A percentile compares a stretch with the other conserved stretches of the same genome.
phyloP scores from a whole-genome alignment of 2,888 invertebrate genomes.

The Lysandra bellargus region DNA sequence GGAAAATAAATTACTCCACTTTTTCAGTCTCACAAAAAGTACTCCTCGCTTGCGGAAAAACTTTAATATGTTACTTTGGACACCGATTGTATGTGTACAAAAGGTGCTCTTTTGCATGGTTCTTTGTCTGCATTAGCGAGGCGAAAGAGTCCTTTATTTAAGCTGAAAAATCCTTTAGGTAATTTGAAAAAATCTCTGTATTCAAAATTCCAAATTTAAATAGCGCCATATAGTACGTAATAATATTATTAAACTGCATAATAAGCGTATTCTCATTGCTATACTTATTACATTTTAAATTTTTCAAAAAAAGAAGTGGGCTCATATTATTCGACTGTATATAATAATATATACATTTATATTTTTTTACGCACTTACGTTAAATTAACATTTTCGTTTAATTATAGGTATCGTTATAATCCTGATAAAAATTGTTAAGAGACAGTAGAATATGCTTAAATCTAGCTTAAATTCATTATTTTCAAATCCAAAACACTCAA shows the following conservation, averaged over 20 bases:
- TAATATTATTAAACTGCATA: neutral
- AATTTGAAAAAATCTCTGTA: neutral
- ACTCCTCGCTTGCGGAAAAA: slow-evolving; percentile 71
- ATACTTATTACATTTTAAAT: too few species aligned
- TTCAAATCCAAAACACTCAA: neutral
- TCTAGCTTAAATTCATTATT: too few species aligned
- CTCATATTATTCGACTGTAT: too few species aligned
- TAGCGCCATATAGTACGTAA: neutral
- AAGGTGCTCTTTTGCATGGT: slow-evolving; percentile 21
- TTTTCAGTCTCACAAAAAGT: slow-evolving; percentile 76
- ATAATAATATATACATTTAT: too few species aligned
- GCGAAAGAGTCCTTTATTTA: neutral
- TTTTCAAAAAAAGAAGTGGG: too few species aligned
- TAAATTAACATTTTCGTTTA: too few species aligned
- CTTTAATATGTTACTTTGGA: slow-evolving; percentile 68
- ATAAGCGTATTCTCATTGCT: too few species aligned
- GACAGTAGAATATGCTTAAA: too few species aligned
- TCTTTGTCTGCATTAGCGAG: slow-evolving; percentile 16
- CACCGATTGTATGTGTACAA: slow-evolving; percentile 41
- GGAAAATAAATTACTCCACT: slow-evolving; percentile 78
- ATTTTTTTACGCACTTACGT: too few species aligned
- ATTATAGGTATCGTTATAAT: too few species aligned
- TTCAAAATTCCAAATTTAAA: neutral
- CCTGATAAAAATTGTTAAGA: too few species aligned
- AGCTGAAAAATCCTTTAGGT: slow-evolving; percentile 6